phyloP scores from a whole-genome alignment of 2,113 vertebrate genomes.

The Antechinus stuartii region DNA sequence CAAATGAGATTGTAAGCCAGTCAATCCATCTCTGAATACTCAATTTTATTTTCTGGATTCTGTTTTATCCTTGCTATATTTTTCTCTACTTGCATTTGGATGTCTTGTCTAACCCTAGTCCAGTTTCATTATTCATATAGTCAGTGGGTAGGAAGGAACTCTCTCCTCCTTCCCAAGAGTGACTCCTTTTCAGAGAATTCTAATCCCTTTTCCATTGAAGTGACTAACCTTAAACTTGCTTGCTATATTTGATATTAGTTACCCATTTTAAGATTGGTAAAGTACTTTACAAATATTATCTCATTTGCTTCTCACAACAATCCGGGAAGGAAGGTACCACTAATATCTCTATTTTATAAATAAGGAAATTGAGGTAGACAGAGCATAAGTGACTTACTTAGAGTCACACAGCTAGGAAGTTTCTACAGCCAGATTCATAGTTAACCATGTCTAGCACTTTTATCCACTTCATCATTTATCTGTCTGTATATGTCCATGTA shows the following conservation, averaged over 20 bases:
- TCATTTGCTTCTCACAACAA: neutral
- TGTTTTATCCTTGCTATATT: neutral
- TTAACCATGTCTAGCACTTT: neutral
- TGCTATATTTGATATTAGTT: neutral
- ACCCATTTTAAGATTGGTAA: neutral
- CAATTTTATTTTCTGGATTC: neutral
- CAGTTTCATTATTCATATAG: neutral
- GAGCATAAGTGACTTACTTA: neutral
- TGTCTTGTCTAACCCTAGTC: neutral
- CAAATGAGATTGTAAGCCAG: neutral
- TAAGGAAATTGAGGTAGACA: neutral
- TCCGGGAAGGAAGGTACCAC: neutral
- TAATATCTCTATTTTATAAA: neutral
- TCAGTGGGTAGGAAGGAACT: neutral
- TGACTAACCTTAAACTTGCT: neutral
- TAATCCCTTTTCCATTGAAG: neutral
- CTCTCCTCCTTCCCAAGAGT: neutral
- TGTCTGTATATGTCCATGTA: neutral
- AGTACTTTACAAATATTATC: neutral
- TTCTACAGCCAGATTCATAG: neutral
- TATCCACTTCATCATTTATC: neutral
- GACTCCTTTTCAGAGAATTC: neutral
- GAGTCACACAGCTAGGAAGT: neutral
- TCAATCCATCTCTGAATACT: neutral
- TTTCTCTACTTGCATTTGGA: neutral